These are phyloP conservation scores for Chamaea fasciata DNA, from an alignment of 2,113 vertebrate species.

Conservation along the genomic window DNA sequence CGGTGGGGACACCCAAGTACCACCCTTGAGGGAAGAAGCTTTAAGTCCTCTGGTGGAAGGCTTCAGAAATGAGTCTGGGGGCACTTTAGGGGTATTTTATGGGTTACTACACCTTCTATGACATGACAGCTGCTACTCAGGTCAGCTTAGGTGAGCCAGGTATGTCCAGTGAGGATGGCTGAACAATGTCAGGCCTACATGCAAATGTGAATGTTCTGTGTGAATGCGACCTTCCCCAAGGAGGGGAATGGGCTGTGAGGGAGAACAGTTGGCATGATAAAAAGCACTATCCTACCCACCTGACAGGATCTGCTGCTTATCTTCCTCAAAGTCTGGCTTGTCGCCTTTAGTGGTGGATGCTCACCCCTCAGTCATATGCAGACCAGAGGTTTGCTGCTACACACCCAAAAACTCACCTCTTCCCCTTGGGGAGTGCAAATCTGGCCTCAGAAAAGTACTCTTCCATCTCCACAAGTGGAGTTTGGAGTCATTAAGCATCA, in stretches of 20 bases:
- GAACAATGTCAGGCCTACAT: not conserved
- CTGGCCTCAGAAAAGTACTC: not conserved
- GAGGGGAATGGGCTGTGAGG: not conserved
- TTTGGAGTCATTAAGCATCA: not conserved
- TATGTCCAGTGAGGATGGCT: not conserved
- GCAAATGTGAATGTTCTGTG: not conserved
- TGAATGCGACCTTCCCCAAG: not conserved
- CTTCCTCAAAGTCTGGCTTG: not conserved
- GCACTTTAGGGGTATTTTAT: not conserved
- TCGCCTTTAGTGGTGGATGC: not conserved
- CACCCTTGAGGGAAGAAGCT: not conserved
- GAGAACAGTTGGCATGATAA: not conserved
- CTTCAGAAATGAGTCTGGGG: not conserved
- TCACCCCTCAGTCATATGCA: not conserved
- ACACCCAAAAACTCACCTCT: not conserved
- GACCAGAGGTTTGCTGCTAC: not conserved
- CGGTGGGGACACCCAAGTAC: accelerated
- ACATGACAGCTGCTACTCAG: not conserved
- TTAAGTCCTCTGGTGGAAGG: not conserved
- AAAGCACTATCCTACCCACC: not conserved
- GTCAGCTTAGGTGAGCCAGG: not conserved
- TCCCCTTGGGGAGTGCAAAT: not conserved
- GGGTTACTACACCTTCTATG: not conserved
- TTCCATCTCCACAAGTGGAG: not conserved
- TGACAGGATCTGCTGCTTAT: not conserved